These are phyloP conservation scores for Epiperipatus broadwayi DNA, from an alignment of 2,888 invertebrate genomes.

Conservation along the genomic window DNA sequence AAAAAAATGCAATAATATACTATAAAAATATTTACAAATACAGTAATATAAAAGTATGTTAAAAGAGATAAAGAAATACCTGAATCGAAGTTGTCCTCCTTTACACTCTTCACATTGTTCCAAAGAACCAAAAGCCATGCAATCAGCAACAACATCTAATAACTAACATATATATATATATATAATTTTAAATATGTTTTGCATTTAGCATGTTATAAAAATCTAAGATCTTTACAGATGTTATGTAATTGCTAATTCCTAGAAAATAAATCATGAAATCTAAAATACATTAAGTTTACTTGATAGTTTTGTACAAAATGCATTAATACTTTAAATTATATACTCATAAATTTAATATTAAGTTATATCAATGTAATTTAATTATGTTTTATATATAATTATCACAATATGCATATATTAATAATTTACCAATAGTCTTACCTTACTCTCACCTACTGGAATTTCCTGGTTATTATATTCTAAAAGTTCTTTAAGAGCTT, in stretches of 20 bases:
- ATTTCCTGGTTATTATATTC: slow-evolving; percentile 50
- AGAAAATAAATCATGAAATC: no score
- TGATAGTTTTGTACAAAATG: no score
- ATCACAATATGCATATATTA: slow-evolving; percentile 8
- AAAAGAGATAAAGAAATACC: slow-evolving; percentile 21
- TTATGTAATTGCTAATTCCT: no score
- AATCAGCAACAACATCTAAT: slow-evolving; percentile 56
- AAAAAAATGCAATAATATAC: slow-evolving; percentile 29
- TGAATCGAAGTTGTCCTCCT: slow-evolving; percentile 41
- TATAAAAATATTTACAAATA: slow-evolving; percentile 23
- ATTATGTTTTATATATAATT: slow-evolving; percentile 11
- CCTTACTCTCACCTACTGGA: slow-evolving; percentile 44
- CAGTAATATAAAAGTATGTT: background rate
- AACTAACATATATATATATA: slow-evolving; percentile 35
- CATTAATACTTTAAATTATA: slow-evolving; percentile 10
- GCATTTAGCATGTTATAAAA: no score
- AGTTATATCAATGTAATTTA: slow-evolving; percentile 7
- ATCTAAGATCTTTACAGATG: no score
- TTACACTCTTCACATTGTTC: slow-evolving; percentile 57
- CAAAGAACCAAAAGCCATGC: slow-evolving; percentile 68
- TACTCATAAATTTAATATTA: slow-evolving; percentile 13
- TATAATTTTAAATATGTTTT: no score
- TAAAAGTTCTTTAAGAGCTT: slow-evolving; percentile 43
- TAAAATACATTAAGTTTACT: no score
- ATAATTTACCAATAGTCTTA: slow-evolving; percentile 26